These are phyloP conservation scores for Anastrepha obliqua DNA, from an alignment of 1,140 invertebrate genomes.

Conservation along the genomic window DNA sequence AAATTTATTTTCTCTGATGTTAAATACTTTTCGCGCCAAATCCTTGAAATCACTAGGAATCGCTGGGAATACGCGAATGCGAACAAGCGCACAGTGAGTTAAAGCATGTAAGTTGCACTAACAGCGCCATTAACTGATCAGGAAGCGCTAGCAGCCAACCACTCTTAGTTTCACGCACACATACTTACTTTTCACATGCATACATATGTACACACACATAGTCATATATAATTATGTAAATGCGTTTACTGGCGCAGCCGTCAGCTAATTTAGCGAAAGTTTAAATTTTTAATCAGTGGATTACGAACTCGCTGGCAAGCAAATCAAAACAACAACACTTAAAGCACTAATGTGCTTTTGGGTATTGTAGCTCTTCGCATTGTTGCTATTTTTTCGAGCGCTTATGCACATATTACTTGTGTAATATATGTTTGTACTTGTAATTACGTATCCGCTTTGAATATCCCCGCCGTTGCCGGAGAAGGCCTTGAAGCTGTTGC, in stretches of 20 bases:
- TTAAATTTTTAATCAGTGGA: conserved; percentile 20
- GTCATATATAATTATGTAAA: not conserved
- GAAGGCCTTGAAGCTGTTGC: too few relatives aligned
- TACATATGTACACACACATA: not conserved
- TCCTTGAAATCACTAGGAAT: not conserved
- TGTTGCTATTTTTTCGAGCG: too few relatives aligned
- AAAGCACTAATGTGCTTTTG: not conserved
- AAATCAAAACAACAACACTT: not conserved
- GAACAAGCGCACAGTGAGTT: not conserved
- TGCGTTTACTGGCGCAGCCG: not conserved
- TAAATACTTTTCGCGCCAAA: conserved; percentile 24
- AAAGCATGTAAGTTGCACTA: not conserved
- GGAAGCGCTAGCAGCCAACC: not conserved
- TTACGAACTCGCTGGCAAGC: not conserved
- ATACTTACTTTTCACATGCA: not conserved
- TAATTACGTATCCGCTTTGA: too few relatives aligned
- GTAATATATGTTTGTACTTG: too few relatives aligned
- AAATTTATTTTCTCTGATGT: conserved; percentile 15
- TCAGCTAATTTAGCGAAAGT: conserved; percentile 4
- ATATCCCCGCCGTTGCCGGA: too few relatives aligned
- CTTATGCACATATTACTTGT: too few relatives aligned
- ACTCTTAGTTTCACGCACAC: not conserved
- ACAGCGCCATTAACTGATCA: not conserved
- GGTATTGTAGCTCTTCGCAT: too few relatives aligned
- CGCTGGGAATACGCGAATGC: not conserved